Percentiles rank a stretch among this genome's conserved stretches.
Conservation (phyloP, 2,113 vertebrate species). For the Oxyruncus cristatus region DNA sequence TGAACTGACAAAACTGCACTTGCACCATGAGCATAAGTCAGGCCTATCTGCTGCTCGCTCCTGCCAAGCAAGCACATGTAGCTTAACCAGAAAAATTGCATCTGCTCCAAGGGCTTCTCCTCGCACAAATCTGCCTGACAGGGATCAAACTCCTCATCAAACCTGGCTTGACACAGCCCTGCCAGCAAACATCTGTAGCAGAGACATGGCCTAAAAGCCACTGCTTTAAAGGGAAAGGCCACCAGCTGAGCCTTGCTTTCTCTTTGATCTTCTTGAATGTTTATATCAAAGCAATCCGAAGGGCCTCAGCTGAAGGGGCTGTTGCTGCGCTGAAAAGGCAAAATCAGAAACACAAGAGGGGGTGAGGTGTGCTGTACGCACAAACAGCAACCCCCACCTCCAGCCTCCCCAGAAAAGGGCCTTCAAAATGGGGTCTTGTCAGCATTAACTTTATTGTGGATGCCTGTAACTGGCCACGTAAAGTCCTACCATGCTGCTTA, state of each 20-base stretch:
- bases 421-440: background rate
- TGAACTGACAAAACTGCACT: background rate
- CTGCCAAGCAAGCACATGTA: background rate
- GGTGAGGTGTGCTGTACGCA: background rate
- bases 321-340: background rate
- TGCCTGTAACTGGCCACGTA: background rate
- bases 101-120: background rate
- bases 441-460: background rate
- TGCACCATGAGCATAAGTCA: background rate
- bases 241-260: constrained; percentile 15
- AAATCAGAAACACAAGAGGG: background rate
- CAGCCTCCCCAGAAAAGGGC: fast-evolving
- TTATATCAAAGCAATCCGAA: constrained; percentile 28
- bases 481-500: background rate
- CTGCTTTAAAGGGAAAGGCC: constrained; percentile 25
- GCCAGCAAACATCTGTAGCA: constrained; percentile 36
- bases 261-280: constrained; percentile 21
- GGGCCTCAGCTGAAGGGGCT: background rate
- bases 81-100: background rate
- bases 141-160: constrained; percentile 24
- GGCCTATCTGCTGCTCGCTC: background rate
- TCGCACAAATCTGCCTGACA: background rate
- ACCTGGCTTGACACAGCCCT: background rate
- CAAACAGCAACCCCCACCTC: background rate
- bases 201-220: background rate